A percentile compares a stretch with the other conserved stretches of the same genome.
Conservation (phyloP, 1,140 invertebrate species). For the Aphidius ervi region DNA sequence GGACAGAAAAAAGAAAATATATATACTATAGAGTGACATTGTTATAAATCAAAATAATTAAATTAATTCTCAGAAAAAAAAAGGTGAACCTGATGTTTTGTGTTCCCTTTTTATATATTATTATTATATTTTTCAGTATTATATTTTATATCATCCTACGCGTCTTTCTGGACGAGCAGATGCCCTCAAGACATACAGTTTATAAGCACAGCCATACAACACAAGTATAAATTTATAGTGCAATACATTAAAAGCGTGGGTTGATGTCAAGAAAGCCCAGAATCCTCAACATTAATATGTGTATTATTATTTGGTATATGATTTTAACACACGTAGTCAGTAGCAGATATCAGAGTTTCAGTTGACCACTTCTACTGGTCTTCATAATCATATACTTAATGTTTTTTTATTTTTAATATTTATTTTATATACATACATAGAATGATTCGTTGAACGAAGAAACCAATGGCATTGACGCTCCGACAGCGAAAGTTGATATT, state of each 20-base stretch:
- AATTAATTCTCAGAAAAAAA: background rate
- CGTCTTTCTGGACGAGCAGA: constrained; percentile 23
- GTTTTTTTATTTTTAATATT: constrained; percentile 6
- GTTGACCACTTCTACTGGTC: constrained; percentile 34
- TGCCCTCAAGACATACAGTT: background rate
- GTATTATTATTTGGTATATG: background rate
- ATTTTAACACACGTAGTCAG: constrained; percentile 7
- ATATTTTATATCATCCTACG: constrained; percentile 45
- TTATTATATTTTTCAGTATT: background rate
- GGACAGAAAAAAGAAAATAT: no score
- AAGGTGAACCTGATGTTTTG: background rate
- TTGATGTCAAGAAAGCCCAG: constrained; percentile 26
- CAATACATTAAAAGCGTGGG: constrained; percentile 45
- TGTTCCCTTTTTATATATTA: no score
- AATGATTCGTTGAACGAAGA: constrained; percentile 24
- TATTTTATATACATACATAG: constrained; percentile 6
- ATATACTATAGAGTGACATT: no score
- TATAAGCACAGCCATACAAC: constrained; percentile 12
- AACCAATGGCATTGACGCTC: constrained; percentile 39
- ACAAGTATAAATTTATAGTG: constrained; percentile 42
- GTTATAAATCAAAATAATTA: background rate
- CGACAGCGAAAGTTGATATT: constrained; percentile 39
- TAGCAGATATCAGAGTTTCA: constrained; percentile 39
- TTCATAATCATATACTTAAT: background rate
- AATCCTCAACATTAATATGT: constrained; percentile 33